phyloP scores from a whole-genome alignment of 1,140 invertebrate species.

The Meloidogyne chitwoodi region DNA sequence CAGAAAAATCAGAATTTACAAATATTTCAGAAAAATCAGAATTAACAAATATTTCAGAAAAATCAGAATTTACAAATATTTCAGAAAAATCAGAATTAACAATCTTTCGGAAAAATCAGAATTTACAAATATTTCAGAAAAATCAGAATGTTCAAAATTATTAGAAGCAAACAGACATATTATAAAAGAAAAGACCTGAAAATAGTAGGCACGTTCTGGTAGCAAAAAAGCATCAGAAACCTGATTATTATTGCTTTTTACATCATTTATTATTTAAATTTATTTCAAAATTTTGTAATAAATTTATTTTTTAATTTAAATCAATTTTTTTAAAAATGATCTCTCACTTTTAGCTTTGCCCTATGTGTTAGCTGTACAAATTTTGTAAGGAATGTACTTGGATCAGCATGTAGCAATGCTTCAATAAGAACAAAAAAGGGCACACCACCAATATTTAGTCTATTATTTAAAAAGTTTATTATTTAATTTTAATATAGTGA shows the following conservation, averaged over 20 bases:
- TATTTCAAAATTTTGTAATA: background rate
- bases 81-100: too few relatives aligned
- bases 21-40: too few relatives aligned
- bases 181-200: constrained; percentile 28
- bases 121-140: too few relatives aligned
- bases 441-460: constrained; percentile 54
- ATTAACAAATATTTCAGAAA: too few relatives aligned
- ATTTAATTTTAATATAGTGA: constrained; percentile 24
- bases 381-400: constrained; percentile 50
- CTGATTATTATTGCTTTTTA: constrained; percentile 26
- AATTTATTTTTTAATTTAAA: background rate
- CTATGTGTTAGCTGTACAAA: constrained; percentile 53
- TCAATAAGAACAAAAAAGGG: constrained; percentile 49
- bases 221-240: constrained; percentile 53
- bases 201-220: constrained; percentile 47
- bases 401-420: constrained; percentile 49
- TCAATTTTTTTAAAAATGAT: background rate
- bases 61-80: too few relatives aligned
- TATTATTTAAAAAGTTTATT: constrained; percentile 35
- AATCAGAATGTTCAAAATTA: background rate
- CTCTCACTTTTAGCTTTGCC: constrained; percentile 43
- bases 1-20: too few relatives aligned
- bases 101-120: too few relatives aligned
- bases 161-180: background rate
- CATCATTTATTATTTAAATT: background rate